Evolutionary conservation across 2,797 vertebrate genomes (phyloP), one percentile per base, ranked within the genome.

Genomic region (Mus caroli): DNA sequence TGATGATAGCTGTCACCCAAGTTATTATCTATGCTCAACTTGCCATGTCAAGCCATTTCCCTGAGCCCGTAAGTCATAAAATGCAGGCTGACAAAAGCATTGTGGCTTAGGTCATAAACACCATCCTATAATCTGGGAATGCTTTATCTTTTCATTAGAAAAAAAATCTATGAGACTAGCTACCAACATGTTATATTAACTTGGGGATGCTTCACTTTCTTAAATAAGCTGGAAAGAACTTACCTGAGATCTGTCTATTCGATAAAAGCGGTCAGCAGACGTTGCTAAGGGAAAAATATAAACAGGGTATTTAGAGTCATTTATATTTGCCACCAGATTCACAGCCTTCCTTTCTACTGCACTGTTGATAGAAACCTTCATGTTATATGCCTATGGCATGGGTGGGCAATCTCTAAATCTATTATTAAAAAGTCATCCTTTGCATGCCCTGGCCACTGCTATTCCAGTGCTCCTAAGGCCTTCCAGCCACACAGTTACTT

Each of bases 181-280:
- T 60, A 50, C 14, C 5, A 34, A 34, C 31, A 83, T n/a, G 50
- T 26, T 73, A 13, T 2, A 78, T 1, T 77, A 52, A 90, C 54
- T 87, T 19, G 28, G 52, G 60, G 73, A 67, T 10, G 31, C 83
- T 78, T 85, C 86, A 31, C 79, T 94, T 80, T 79, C 46, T 84
- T 56, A 79, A 91, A 20, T 5, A 86, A 58, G 40, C 14, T 58
- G 37, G 10, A 46, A 88, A 58, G 26, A 94, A 96, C 98, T 97
- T 98, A 99, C 99, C 99, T 99, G 99, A 99, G 99, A 99, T 98
- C 99, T 99, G 98, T 99, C 99, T 94, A 99, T 99, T 96, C 99
- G 99, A 97, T 99, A 99, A 98, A 99, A 99, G 87, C 99, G 99
- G 97, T 99, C 99, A 85, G 99, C 99, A 97, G 99, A 99, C 78